These are phyloP conservation scores for Ceratina calcarata DNA, from an alignment of 1,140 invertebrate genomes.

Conservation along the genomic window DNA sequence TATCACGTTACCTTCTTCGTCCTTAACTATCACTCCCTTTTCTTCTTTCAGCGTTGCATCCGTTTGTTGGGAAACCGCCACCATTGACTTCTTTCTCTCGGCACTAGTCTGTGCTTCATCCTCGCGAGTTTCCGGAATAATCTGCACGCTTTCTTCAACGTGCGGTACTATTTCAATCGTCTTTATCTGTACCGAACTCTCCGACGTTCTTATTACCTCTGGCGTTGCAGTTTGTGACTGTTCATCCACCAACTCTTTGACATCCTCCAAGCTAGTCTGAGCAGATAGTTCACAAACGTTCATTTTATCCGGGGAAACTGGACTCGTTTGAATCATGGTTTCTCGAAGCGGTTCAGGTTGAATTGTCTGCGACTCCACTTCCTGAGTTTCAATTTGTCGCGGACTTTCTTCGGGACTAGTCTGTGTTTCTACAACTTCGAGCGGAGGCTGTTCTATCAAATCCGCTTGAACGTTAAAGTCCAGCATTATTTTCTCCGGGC, in stretches of 20 bases:
- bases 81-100: conserved; percentile 13
- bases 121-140: conserved; percentile 63
- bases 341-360: conserved; percentile 59
- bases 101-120: conserved; percentile 38
- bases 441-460: conserved; percentile 29
- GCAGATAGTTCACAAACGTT: conserved; percentile 44
- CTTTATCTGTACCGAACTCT: conserved; percentile 68
- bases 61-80: conserved; percentile 40
- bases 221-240: conserved; percentile 69
- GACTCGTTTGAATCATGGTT: conserved; percentile 71
- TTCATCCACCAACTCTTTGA: conserved; percentile 40
- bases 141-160: conserved; percentile 65
- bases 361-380: conserved; percentile 70
- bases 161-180: conserved; percentile 66
- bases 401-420: conserved; percentile 65
- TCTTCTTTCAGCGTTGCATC: background rate
- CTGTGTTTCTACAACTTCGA: conserved; percentile 62
- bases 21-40: background rate
- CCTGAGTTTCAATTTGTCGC: conserved; percentile 31
- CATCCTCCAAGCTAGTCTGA: conserved; percentile 54
- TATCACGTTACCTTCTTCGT: background rate
- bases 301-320: conserved; percentile 36
- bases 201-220: conserved; percentile 43
- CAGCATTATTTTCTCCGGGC: conserved; percentile 41
- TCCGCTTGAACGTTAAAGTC: conserved; percentile 59